Conservation (phyloP, 2,888 invertebrate genomes). For the Tenthredo notha region DNA sequence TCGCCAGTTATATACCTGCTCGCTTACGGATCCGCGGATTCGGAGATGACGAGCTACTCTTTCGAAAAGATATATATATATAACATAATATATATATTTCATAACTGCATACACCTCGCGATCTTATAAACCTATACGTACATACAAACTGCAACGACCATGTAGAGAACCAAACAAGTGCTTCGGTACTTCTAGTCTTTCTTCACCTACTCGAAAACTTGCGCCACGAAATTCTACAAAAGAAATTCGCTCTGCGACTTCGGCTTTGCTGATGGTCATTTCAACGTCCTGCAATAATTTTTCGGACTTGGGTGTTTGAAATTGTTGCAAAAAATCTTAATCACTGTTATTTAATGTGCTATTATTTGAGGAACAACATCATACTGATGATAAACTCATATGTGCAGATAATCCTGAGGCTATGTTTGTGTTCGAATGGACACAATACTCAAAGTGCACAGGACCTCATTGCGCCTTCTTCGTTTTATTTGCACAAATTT, state of each 20-base stretch:
- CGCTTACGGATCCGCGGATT: constrained; percentile 1
- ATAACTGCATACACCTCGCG: neutral
- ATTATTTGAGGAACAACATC: neutral
- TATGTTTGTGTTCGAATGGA: neutral
- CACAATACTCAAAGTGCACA: neutral
- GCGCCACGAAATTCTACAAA: neutral
- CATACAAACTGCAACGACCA: neutral
- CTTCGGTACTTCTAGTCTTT: neutral
- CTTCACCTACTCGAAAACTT: neutral
- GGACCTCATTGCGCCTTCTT: neutral
- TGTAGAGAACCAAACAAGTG: neutral
- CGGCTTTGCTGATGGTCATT: neutral
- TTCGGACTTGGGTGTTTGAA: neutral
- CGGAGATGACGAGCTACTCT: neutral
- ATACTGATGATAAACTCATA: neutral
- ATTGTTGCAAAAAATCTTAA: neutral
- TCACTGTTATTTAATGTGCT: neutral
- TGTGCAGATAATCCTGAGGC: neutral
- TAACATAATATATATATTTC: neutral
- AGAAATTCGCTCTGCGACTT: neutral
- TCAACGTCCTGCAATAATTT: neutral
- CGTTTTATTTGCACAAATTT: neutral
- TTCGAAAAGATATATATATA: neutral
- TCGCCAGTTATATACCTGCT: constrained; percentile 13
- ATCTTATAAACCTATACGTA: neutral